Evolutionary conservation across 2,797 vertebrate genomes (phyloP).

Genomic region (Microctenopoma steveboyesi): DNA sequence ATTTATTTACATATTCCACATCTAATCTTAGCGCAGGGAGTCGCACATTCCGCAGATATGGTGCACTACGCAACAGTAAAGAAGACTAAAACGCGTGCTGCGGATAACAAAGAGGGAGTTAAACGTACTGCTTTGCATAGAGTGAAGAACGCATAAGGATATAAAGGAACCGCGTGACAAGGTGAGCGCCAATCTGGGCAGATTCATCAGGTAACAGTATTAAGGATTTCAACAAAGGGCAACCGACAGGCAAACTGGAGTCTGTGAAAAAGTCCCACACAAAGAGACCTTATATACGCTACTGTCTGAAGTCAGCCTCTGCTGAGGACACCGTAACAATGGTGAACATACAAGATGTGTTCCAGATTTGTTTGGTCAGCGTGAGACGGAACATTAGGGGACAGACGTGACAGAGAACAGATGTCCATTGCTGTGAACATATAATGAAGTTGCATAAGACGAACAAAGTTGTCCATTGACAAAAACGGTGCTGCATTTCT

Average conservation of each 20-base stretch:
- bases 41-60: conserved; percentile 22
- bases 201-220: not conserved
- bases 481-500: no score
- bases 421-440: no score
- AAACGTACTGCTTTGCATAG: conserved; percentile 8
- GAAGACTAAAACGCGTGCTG: conserved; percentile 12
- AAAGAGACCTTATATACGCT: no score
- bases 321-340: no score
- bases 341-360: no score
- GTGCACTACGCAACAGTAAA: conserved; percentile 12
- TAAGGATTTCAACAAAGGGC: not conserved
- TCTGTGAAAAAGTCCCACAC: no score
- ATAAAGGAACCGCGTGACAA: not conserved
- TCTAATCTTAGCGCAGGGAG: conserved; percentile 48
- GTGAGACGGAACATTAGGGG: no score
- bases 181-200: not conserved
- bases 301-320: no score
- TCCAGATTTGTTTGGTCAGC: no score
- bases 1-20: conserved; percentile 55
- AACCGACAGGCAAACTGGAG: not conserved
- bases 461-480: no score
- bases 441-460: no score
- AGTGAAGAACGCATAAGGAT: conserved; percentile 9
- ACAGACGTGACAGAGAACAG: no score
- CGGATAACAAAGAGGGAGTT: conserved; percentile 14